Evolutionary conservation across 2,113 vertebrate genomes (phyloP).

Genomic region (Engystomops pustulosus): DNA sequence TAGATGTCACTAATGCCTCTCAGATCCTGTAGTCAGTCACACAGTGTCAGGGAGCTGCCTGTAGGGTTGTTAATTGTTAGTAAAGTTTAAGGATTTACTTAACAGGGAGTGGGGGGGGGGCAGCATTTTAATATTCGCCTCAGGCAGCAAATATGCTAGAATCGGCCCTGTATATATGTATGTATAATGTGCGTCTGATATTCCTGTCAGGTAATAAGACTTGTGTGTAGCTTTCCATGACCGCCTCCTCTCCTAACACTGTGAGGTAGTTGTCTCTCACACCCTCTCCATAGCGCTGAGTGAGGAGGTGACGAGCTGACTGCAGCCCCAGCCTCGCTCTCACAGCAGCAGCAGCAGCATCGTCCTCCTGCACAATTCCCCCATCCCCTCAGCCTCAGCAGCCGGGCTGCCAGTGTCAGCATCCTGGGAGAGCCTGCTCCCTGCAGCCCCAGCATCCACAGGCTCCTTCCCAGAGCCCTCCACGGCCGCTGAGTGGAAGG

Average conservation of each 20-base stretch:
- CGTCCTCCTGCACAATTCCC: constrained; percentile 57
- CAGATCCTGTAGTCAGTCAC: no score
- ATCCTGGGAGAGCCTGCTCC: background rate
- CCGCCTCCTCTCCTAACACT: background rate
- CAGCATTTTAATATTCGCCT: no score
- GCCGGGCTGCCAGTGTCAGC: constrained; percentile 38
- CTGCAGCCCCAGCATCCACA: background rate
- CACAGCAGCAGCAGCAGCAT: constrained; percentile 63
- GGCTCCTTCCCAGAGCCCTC: background rate
- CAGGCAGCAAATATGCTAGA: no score
- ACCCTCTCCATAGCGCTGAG: constrained; percentile 25
- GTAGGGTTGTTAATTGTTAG: no score
- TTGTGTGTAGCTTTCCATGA: background rate
- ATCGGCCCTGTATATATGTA: no score
- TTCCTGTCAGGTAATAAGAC: no score
- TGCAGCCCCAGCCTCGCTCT: constrained; percentile 66
- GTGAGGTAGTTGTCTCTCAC: constrained; percentile 16
- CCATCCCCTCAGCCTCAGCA: constrained; percentile 9
- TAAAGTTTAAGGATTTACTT: no score
- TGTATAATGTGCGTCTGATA: no score
- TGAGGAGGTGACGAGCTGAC: constrained; percentile 44
- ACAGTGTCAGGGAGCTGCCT: no score
- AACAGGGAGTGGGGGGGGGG: no score
- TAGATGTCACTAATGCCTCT: no score
- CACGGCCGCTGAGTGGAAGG: constrained; percentile 25